Evolutionary conservation across 2,113 vertebrate genomes (phyloP), one percentile per base, ranked within the genome.

Genomic region (Rhinopomastus cyanomelas): DNA sequence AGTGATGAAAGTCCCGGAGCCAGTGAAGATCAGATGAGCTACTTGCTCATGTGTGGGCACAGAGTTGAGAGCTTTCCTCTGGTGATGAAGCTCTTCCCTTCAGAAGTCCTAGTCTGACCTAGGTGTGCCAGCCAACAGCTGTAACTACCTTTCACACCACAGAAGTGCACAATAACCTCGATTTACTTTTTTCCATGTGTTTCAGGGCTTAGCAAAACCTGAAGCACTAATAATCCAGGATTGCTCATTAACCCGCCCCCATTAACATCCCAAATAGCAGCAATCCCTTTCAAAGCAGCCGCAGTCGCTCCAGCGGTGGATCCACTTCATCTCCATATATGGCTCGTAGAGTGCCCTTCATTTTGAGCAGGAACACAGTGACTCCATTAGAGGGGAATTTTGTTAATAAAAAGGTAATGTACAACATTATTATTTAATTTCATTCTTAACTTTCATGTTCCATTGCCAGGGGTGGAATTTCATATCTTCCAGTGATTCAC

Each of bases 371-470:
- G 87, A 91, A 85, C 30, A 81, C 44, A 52, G 62, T 87, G 74
- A 82, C 84, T 94, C 67, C 81, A 84, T 87, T 90, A 95, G 89
- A 93, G 44, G 90, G 62, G 71, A 75, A 90, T 85, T 85, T 88
- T 87, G 75, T 91, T 95, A 94, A 92, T 92, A 95, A 93, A 87
- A 88, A 87, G 56, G 59, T 94, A 86, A 93, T 92, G 72, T 76
- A 84, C 83, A 90, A 83, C 85, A 96, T 87, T 92, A 91, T 92
- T 93, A 94, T 67, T 96, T 90, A 79, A 93, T 95, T 92, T 77
- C 68, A 96, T 95, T 91, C 39, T 94, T 92, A 91, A 91, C 77
- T 89, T 95, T 88, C 87, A 94, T 81, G 57, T 90, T 94, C 39
- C 27, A 80, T 92, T 76, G 81, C 84, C 89, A 88, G 81, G 39